These are phyloP conservation scores for Prorops nasuta DNA, from an alignment of 1,140 invertebrate species.

Conservation along the genomic window DNA sequence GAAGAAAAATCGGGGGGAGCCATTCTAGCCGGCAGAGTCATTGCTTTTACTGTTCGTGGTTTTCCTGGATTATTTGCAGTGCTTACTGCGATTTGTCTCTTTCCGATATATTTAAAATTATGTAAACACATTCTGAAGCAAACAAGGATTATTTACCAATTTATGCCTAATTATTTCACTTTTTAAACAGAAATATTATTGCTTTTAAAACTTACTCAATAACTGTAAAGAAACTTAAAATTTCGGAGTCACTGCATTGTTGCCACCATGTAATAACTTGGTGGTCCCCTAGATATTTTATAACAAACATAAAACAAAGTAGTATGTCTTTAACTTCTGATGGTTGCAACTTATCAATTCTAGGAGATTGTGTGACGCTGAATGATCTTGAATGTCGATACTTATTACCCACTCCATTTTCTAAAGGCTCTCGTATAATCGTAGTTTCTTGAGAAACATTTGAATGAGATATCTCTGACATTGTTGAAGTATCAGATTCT, in stretches of 20 bases:
- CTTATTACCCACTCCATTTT: constrained; percentile 41
- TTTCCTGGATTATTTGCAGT: constrained; percentile 55
- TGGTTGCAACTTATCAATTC: constrained; percentile 73
- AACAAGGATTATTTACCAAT: constrained; percentile 8
- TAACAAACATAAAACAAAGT: constrained; percentile 85
- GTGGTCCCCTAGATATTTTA: constrained; percentile 86
- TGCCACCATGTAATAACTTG: constrained; percentile 90
- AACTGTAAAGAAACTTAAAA: constrained; percentile 77
- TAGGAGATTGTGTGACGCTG: constrained; percentile 60
- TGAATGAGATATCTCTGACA: constrained; percentile 62
- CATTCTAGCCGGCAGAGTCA: constrained; percentile 78
- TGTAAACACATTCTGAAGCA: constrained; percentile 73
- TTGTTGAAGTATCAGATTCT: constrained; percentile 63
- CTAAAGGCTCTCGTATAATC: constrained; percentile 54
- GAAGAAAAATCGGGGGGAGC: constrained; percentile 65
- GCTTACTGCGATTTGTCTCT: constrained; percentile 66
- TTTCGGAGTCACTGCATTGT: constrained; percentile 73
- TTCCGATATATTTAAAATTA: constrained; percentile 86
- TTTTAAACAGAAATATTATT: constrained; percentile 6
- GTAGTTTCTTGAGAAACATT: constrained; percentile 66
- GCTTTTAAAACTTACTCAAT: constrained; percentile 68
- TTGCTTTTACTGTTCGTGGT: constrained; percentile 61
- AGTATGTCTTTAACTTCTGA: constrained; percentile 84
- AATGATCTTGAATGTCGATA: constrained; percentile 56
- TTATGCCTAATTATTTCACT: background rate